Base-by-base conservation (phyloP, 2,797 vertebrate species). In the Sebastes hubbsi region DNA sequence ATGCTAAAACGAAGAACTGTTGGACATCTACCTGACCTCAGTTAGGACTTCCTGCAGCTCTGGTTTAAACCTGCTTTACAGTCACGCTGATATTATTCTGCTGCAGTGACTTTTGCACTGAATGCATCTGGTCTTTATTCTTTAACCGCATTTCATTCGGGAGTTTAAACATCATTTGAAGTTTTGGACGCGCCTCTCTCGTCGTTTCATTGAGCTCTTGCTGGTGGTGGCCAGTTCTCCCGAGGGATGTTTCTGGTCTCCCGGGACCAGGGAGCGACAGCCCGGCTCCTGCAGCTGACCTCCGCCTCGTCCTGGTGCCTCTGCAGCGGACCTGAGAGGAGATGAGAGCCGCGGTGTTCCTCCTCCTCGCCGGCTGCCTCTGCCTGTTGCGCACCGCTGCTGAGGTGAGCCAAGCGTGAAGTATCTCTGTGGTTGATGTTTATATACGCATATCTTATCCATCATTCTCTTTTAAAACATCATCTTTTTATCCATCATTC, bases 331-430 rank as follows among this genome's bases (percentile, higher is more conserved):
- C 93, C 92, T 89, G 93, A 96, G 93, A 93, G 96, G 97, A 97
- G 97, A 99, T 99, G 98, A 98, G 94, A 97, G 96, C 95, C 94
- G 95, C 96, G 92, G 94, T 96, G 83, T 96, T 94, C 89, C 95
- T 96, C 93, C 95, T 98, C 87, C 94, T 98, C 85, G 94, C 95
- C 94, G 96, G 96, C 93, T 97, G 95, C 94, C 87, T 94, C 75
- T 97, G 95, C 96, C 95, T 97, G 93, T 93, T 96, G 88, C 93
- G 95, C 88, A 94, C 95, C 87, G 92, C 94, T 86, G 95, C 95
- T 85, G 97, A 98, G 97, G 97, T 98, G 94, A 88, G 49, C 5
- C 14, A 8, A 8, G 42, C 42, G 14, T 46, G 0, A 46, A 46
- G 42, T 46, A 16, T 38, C 14, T 16, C 16, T 18, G 42, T 46